Conservation (phyloP, 1,140 invertebrate species). For the Leptonema lineaticorne region DNA sequence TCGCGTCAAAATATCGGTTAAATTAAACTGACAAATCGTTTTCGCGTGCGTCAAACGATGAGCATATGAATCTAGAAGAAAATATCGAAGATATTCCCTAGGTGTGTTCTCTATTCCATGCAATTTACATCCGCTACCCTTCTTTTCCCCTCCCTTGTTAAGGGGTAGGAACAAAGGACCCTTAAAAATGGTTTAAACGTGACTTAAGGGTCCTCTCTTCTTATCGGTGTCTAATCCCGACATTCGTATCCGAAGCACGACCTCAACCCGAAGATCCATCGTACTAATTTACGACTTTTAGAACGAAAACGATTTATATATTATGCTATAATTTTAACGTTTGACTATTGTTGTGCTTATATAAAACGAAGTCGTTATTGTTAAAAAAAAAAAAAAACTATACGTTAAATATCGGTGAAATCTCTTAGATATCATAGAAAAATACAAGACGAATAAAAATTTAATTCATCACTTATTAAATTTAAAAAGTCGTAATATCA, state of each 20-base stretch:
- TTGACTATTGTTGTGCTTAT: no score
- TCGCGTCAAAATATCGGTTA: neutral
- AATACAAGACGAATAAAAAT: no score
- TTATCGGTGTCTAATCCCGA: constrained; percentile 26
- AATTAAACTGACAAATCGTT: neutral
- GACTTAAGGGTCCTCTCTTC: constrained; percentile 18
- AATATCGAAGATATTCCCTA: no score
- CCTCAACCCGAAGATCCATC: constrained; percentile 21
- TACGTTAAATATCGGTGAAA: no score
- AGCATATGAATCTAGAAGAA: neutral
- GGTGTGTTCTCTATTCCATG: no score
- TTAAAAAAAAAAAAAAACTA: no score
- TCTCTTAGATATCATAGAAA: no score
- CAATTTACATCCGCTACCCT: no score
- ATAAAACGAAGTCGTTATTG: no score
- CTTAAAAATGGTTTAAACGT: constrained; percentile 32
- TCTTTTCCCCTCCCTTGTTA: neutral
- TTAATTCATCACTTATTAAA: no score
- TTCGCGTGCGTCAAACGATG: neutral
- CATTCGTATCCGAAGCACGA: constrained; percentile 31
- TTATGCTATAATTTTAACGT: neutral
- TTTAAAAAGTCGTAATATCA: no score
- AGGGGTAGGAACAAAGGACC: neutral
- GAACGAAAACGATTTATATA: no score
- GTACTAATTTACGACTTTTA: constrained; percentile 27